Evolutionary conservation across 2,888 invertebrate species (phyloP), one percentile per base, ranked within the genome.

Genomic region (Chromoteleia sp.): DNA sequence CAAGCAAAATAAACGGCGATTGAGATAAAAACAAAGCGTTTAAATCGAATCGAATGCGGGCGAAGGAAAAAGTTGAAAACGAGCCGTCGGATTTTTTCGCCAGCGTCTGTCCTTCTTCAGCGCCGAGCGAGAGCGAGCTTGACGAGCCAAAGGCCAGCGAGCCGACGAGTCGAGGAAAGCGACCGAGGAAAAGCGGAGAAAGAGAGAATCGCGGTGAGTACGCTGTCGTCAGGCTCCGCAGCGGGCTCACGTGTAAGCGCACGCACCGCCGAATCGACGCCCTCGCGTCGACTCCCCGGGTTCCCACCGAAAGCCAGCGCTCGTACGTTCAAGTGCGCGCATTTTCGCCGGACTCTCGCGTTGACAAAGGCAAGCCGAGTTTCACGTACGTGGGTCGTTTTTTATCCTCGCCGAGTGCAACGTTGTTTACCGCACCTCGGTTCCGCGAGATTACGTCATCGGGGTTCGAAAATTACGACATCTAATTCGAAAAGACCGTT

Each of bases 61-160:
- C n/a, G n/a, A n/a, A n/a, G n/a, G n/a, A n/a, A n/a, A n/a, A 10
- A 33, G 10, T 33, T 33, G 10, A 33, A 33, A 33, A 33, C 33
- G 14, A 39, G 43, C 8, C 15, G 43, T 43, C 15, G 43, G 17
- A 43, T 17, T 43, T 33, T 54, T 39, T 56, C 39, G 39, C 10
- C 59, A 50, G 7, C 8, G 63, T 67, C 67, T n/a, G 41, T 67
- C 67, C 54, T 67, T 52, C 52, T 67, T 12, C 4, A 19, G 8
- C 21, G 21, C 0, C 50, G 30, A 65, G 50, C 21, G 65, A 65
- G 36, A 50, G 7, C 63, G 21, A 36, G 48, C 33, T 30, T 65
- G 50, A 50, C 65, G 50, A 50, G 50, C 8, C 65, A 65, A 50
- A 67, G 54, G 54, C 54, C 52, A 67, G 54, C 52, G 67, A 52